Evolutionary conservation across 2,797 vertebrate genomes (phyloP), one percentile per base, ranked within the genome.

Genomic region (Enteromius treurensis): DNA sequence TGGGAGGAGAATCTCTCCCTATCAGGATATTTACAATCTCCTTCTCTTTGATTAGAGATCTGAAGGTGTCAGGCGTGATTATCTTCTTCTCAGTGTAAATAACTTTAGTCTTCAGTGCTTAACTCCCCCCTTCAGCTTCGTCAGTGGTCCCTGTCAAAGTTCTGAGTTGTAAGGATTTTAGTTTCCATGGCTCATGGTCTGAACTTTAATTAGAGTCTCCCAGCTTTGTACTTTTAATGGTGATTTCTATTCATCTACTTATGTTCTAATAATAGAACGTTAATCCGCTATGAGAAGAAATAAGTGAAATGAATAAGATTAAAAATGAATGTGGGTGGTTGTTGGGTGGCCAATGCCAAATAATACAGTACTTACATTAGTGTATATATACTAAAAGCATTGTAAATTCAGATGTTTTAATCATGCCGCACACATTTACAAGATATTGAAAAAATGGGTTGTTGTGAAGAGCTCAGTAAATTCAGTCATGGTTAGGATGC

Each of bases 131-230:
- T n/a, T 3, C 47, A 65, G 21, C 74, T 60, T 19, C 4, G 47
- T 82, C 77, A 83, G 55, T 78, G 71, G 82, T 65, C 82, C 68
- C 80, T 84, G 82, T 85, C 80, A 81, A 49, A 60, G 47, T 60
- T 79, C 65, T 51, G 62, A 74, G 62, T 67, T 84, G 64, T 79
- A 60, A 81, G 84, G 78, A 79, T 73, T 86, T 86, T 85, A 77
- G 80, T 81, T 83, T 69, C 76, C 64, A 70, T 42, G 47, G 62
- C 82, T 70, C 67, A 80, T 26, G 26, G 70, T 80, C 67, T 29
- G 77, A 84, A 88, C 85, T 88, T 82, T 86, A 82, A 87, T 88
- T 85, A 81, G 58, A 84, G 79, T 82, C 70, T 85, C 74, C 42
- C 67, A 23, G 5, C 74, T 86, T 77, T 84, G 73, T 82, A 55